These are phyloP conservation scores for Eospalax fontanierii DNA, from an alignment of 2,797 vertebrate genomes.

Conservation along the genomic window DNA sequence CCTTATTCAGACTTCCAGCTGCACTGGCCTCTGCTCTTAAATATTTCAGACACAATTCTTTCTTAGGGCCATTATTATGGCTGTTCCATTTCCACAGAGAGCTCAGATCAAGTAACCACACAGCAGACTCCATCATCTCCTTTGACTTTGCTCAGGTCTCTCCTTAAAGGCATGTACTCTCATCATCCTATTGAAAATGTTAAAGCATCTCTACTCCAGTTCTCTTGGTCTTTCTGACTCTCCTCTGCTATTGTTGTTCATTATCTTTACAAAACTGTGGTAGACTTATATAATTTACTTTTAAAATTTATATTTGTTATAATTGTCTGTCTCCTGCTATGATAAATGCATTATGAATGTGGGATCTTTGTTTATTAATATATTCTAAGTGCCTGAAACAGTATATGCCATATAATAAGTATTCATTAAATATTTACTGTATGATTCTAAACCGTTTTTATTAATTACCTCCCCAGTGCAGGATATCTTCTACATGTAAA, in stretches of 20 bases:
- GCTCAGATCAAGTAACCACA: not conserved
- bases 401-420: not conserved
- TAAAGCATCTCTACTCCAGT: not conserved
- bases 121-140: not conserved
- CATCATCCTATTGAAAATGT: not conserved
- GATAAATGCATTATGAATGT: not conserved
- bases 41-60: not conserved
- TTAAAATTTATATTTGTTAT: not conserved
- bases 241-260: not conserved
- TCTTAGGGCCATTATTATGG: not conserved
- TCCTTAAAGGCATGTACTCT: not conserved
- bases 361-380: conserved; percentile 24
- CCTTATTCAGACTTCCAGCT: not conserved
- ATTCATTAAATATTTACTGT: conserved; percentile 8
- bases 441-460: not conserved
- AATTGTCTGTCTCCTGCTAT: not conserved
- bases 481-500: not conserved
- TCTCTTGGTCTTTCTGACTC: not conserved
- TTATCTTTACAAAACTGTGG: not conserved
- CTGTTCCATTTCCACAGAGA: not conserved
- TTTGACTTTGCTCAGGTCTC: conserved; percentile 27
- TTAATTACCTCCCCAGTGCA: not conserved
- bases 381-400: not conserved
- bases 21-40: not conserved
- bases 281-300: not conserved